These are phyloP conservation scores for Anarsia innoxiella DNA, from an alignment of 2,888 invertebrate species.

Conservation along the genomic window DNA sequence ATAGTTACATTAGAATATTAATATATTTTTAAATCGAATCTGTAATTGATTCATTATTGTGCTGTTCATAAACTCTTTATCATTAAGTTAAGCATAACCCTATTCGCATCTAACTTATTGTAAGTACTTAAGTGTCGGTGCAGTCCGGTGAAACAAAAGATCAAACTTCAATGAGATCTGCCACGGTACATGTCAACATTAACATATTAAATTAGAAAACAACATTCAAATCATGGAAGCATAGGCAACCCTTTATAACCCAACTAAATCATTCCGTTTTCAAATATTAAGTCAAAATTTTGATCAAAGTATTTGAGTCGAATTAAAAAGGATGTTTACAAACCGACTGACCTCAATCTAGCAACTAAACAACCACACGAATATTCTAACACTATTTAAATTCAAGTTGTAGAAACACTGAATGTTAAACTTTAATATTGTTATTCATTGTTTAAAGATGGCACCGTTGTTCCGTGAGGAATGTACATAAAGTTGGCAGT, in stretches of 20 bases:
- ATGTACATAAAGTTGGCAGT: conserved; percentile 58
- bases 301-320: conserved; percentile 43
- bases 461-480: conserved; percentile 46
- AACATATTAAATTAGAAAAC: neutral
- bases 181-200: conserved; percentile 1
- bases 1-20: no score
- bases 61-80: no score
- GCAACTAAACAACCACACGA: conserved; percentile 8
- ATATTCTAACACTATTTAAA: conserved; percentile 28
- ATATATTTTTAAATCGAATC: no score
- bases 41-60: no score
- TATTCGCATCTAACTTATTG: neutral
- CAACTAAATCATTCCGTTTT: no score
- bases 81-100: neutral
- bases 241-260: conserved; percentile 28
- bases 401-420: conserved; percentile 1
- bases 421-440: conserved; percentile 15
- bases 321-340: neutral
- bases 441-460: conserved; percentile 36
- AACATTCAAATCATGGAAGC: conserved; percentile 26
- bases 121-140: conserved; percentile 5
- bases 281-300: conserved; percentile 37
- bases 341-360: conserved; percentile 1
- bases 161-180: conserved; percentile 12
- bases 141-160: conserved; percentile 1